Evolutionary conservation across 2,888 invertebrate species (phyloP).

Genomic region (Hemithea aestivaria): DNA sequence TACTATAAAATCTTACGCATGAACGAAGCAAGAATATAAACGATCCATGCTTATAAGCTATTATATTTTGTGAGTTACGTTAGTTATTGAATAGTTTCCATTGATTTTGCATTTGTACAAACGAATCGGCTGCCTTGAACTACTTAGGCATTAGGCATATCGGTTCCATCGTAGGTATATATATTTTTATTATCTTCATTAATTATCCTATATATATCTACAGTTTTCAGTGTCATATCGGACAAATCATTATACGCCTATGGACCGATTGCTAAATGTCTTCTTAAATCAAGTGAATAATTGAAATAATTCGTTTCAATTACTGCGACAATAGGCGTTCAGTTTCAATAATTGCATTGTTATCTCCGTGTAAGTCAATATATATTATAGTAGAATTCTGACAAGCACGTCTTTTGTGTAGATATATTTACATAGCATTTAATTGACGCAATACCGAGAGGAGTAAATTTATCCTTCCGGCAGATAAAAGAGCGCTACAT

Average conservation of each 20-base stretch:
- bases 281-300: background rate
- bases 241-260: constrained; percentile 2
- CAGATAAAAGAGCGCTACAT: too few species aligned
- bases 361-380: constrained; percentile 27
- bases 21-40: constrained; percentile 15
- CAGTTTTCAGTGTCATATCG: constrained; percentile 8
- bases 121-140: constrained; percentile 23
- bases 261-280: background rate
- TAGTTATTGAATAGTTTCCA: background rate
- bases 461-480: too few species aligned
- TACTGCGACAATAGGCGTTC: constrained; percentile 1
- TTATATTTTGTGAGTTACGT: too few species aligned
- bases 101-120: constrained; percentile 19
- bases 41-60: background rate
- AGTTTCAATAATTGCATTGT: constrained; percentile 13
- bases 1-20: constrained; percentile 8
- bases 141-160: constrained; percentile 17
- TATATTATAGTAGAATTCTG: constrained; percentile 29
- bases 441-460: too few species aligned
- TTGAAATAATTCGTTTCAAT: background rate
- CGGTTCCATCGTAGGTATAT: constrained; percentile 11
- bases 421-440: too few species aligned
- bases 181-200: too few species aligned
- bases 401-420: constrained; percentile 19
- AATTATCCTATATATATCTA: too few species aligned